Evolutionary conservation across 2,888 invertebrate species (phyloP), one percentile per base, ranked within the genome.

Genomic region (Epirrhoe tristata): DNA sequence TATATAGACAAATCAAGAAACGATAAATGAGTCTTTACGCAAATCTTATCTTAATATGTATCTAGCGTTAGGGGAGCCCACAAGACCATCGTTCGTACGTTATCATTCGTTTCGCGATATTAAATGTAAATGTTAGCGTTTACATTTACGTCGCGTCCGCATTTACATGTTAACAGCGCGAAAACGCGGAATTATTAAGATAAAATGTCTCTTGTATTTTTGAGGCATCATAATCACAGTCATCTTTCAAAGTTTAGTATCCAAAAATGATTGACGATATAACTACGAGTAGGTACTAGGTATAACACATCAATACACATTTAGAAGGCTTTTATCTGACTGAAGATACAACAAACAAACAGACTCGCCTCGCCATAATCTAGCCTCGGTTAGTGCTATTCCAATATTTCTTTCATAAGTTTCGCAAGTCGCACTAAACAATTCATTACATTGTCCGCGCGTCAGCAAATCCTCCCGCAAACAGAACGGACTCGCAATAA

Each of bases 121-220:
- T 62, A 51, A 63, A 59, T 63, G 63, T 52, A 51, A 63, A 63
- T 63, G 53, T 58, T 52, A n/a, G 57, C 39, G 53, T 63, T 63
- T 63, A 56, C 56, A 62, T 56, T 51, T 51, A 52, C 63, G 58
- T 53, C 52, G 57, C 58, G 63, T 54, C 34, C 52, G 53, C 46
- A 62, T 62, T 62, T 55, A 36, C 61, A 55, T 63, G 16, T 12
- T 56, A 48, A 55, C 61, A 36, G 14, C 50, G 12, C 32, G 48
- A 46, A 12, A 50, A 39, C 39, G 59, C 6, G 24, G 50, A 50
- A 16, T 62, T 17, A 31, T 48, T 8, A 8, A 48, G 48, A 48
- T 31, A 34, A 32, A 48, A 58, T 50, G 34, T 10, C 16, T 32
- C 58, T 16, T 6, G 14, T 57, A 5, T 12, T 50, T 34, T 48